A percentile compares a stretch with the other conserved stretches of the same genome.
Evolutionary conservation across 2,797 vertebrate genomes (phyloP).

Genomic region (Hydrocynus forskahlii): DNA sequence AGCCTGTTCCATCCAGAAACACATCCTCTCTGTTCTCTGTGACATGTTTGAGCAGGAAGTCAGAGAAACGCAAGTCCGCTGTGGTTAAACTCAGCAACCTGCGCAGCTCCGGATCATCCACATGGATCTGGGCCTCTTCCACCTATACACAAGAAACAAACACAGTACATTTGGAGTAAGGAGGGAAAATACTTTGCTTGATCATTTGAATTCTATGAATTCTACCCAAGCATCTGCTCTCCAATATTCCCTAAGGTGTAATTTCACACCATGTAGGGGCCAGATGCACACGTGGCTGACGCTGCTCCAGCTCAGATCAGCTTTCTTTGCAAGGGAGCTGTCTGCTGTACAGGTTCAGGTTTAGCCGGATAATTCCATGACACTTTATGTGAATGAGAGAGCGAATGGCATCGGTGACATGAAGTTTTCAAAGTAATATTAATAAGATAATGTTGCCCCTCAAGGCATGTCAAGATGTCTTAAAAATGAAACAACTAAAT

Average conservation of each 20-base stretch:
- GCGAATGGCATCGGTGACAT: too few species aligned
- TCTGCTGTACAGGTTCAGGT: background rate
- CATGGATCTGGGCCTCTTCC: constrained; percentile 87
- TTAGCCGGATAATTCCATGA: background rate
- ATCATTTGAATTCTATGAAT: too few species aligned
- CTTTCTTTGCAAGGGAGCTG: background rate
- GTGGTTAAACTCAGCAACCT: constrained; percentile 89
- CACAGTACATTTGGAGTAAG: too few species aligned
- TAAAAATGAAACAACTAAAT: too few species aligned
- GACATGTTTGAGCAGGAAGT: constrained; percentile 93
- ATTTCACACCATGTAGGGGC: background rate
- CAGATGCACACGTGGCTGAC: background rate
- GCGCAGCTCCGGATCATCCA: constrained; percentile 92
- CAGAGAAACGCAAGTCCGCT: constrained; percentile 93
- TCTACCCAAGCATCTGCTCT: too few species aligned
- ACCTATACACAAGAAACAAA: constrained; percentile 74
- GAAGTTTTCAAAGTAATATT: too few species aligned
- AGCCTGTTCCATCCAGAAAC: constrained; percentile 96
- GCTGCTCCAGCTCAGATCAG: background rate
- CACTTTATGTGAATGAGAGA: too few species aligned
- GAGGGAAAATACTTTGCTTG: too few species aligned
- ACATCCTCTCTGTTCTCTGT: constrained; percentile 95
- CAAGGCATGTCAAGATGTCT: too few species aligned
- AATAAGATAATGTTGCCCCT: too few species aligned
- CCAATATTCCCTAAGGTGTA: background rate